Conservation (phyloP, 2,113 vertebrate genomes). For the Climacteris rufus region DNA sequence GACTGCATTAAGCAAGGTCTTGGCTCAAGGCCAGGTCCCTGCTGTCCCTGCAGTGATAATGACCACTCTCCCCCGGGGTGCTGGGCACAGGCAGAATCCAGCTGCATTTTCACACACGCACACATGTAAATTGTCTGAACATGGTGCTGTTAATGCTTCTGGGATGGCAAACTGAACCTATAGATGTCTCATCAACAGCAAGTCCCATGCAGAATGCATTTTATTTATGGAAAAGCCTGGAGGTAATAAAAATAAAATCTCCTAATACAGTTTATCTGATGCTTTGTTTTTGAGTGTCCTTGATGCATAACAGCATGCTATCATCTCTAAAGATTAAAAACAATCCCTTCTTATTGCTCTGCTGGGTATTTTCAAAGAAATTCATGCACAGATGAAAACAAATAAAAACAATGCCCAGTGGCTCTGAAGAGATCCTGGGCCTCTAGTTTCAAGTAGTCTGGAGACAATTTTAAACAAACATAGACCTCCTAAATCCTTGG, state of each 20-base stretch:
- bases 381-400: constrained; percentile 46
- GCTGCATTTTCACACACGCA: background rate
- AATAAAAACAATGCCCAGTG: constrained; percentile 11
- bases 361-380: constrained; percentile 51
- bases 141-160: background rate
- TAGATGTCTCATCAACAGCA: background rate
- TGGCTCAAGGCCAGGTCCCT: constrained; percentile 21
- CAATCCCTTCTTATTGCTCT: constrained; percentile 57
- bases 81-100: background rate
- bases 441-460: constrained; percentile 4
- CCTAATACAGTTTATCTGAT: constrained; percentile 21
- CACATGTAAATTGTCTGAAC: background rate
- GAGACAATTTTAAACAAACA: constrained; percentile 3
- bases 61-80: background rate
- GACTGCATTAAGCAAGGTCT: background rate
- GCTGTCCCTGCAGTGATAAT: background rate
- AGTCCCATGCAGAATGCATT: background rate
- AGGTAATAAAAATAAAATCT: background rate
- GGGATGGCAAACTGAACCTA: background rate
- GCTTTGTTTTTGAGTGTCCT: constrained; percentile 47
- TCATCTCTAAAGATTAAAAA: constrained; percentile 58
- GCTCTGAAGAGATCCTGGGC: background rate
- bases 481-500: background rate
- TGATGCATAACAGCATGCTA: constrained; percentile 41
- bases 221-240: background rate